Percentiles rank a stretch among this genome's conserved stretches.
These are phyloP conservation scores for Pelobates fuscus DNA, from an alignment of 2,113 vertebrate genomes.

Conservation along the genomic window DNA sequence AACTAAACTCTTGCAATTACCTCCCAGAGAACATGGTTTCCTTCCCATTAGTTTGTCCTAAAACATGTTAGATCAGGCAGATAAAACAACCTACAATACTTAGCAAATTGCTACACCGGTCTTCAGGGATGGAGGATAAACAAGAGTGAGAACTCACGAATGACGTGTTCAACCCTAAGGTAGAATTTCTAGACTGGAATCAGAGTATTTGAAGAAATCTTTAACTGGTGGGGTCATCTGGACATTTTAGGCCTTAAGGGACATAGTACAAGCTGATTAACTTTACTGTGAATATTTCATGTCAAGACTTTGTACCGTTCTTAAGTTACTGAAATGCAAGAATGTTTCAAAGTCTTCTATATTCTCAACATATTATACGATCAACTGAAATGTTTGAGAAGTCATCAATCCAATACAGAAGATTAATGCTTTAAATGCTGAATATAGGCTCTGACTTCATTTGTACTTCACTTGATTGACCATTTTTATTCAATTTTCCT, in stretches of 20 bases:
- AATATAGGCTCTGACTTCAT: background rate
- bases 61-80: conserved; percentile 33
- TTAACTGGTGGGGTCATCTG: conserved; percentile 38
- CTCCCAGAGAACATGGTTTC: conserved; percentile 22
- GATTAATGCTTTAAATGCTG: background rate
- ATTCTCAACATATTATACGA: conserved; percentile 1
- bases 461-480: background rate
- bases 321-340: conserved; percentile 40
- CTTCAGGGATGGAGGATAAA: conserved; percentile 9
- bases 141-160: background rate
- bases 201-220: conserved; percentile 30
- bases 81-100: conserved; percentile 34
- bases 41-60: conserved; percentile 30
- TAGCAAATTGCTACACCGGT: conserved; percentile 41
- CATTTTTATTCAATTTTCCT: background rate
- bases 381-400: background rate
- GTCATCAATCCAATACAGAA: conserved; percentile 3
- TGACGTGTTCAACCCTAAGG: conserved; percentile 37
- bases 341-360: conserved; percentile 29
- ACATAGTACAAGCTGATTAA: conserved; percentile 31
- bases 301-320: conserved; percentile 41
- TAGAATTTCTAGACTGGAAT: conserved; percentile 40
- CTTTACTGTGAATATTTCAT: conserved; percentile 35
- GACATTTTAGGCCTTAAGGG: conserved; percentile 36
- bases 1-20: conserved; percentile 1